These are phyloP conservation scores for Marronus borbonicus DNA, from an alignment of 2,888 invertebrate species.

Conservation along the genomic window DNA sequence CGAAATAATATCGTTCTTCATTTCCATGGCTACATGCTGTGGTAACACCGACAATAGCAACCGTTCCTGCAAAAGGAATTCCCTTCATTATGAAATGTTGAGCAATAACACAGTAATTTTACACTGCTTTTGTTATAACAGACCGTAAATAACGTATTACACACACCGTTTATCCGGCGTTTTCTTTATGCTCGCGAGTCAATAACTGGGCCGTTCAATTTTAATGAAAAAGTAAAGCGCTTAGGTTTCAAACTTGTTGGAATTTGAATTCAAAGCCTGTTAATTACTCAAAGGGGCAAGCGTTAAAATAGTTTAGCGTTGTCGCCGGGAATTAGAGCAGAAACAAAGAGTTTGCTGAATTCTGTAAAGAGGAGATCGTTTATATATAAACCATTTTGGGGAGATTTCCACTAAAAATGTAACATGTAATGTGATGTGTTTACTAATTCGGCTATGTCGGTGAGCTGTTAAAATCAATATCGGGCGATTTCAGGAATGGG, in stretches of 20 bases:
- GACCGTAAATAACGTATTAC: conserved; percentile 27
- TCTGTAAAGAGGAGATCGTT: too few relatives aligned
- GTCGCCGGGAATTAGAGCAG: too few relatives aligned
- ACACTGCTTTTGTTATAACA: background rate
- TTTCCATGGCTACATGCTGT: conserved; percentile 93
- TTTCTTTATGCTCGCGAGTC: background rate
- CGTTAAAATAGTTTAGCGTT: too few relatives aligned
- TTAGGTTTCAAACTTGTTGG: background rate
- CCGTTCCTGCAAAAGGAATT: conserved; percentile 77
- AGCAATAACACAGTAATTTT: conserved; percentile 28
- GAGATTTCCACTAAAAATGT: too few relatives aligned
- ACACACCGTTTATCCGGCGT: background rate
- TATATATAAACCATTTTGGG: too few relatives aligned
- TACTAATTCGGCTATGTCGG: too few relatives aligned
- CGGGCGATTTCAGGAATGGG: too few relatives aligned
- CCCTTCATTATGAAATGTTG: conserved; percentile 33
- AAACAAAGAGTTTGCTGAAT: too few relatives aligned
- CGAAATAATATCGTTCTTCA: conserved; percentile 94
- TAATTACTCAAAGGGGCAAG: background rate
- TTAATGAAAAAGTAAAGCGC: conserved; percentile 13
- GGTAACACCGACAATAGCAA: conserved; percentile 90
- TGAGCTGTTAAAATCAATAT: too few relatives aligned
- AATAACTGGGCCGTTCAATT: background rate
- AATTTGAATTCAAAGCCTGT: background rate
- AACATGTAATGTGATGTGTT: too few relatives aligned